Evolutionary conservation across 2,888 invertebrate genomes (phyloP).

Genomic region (Trissolcus japonicus): DNA sequence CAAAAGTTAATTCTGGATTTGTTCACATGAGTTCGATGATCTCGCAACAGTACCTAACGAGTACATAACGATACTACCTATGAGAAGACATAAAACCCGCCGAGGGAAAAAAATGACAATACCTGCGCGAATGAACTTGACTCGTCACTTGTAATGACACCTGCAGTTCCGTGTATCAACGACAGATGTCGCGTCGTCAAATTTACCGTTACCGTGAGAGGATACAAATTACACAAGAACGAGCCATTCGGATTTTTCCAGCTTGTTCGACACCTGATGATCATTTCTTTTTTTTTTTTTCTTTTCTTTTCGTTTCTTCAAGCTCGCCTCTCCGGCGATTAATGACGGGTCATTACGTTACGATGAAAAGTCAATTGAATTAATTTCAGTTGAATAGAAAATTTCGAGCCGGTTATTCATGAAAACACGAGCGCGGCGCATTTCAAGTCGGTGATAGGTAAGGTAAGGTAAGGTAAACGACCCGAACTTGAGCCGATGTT

Average conservation of each 20-base stretch:
- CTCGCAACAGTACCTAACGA: constrained; percentile 45
- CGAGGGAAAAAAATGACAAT: constrained; percentile 43
- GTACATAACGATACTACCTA: constrained; percentile 31
- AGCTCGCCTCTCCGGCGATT: constrained; percentile 3
- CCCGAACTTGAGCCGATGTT: constrained; percentile 37
- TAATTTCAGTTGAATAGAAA: background rate
- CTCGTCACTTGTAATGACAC: constrained; percentile 29
- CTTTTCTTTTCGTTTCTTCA: constrained; percentile 31
- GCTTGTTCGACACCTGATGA: constrained; percentile 23
- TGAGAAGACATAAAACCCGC: constrained; percentile 8
- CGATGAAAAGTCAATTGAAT: constrained; percentile 8
- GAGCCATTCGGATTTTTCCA: constrained; percentile 27
- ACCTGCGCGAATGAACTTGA: constrained; percentile 53
- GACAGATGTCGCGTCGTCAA: constrained; percentile 32
- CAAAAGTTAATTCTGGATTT: no score
- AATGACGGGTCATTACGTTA: constrained; percentile 17
- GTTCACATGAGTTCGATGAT: constrained; percentile 41
- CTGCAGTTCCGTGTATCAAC: no score
- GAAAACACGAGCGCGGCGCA: constrained; percentile 1
- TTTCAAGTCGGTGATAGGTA: constrained; percentile 8
- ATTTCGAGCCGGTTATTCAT: background rate
- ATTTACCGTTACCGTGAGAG: constrained; percentile 44
- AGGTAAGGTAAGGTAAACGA: constrained; percentile 41
- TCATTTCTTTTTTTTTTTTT: constrained; percentile 46
- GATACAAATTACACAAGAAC: constrained; percentile 45